Evolutionary conservation across 92 coral and sea anemone genomes (phyloP).

Genomic region (Desmophyllum pertusum): DNA sequence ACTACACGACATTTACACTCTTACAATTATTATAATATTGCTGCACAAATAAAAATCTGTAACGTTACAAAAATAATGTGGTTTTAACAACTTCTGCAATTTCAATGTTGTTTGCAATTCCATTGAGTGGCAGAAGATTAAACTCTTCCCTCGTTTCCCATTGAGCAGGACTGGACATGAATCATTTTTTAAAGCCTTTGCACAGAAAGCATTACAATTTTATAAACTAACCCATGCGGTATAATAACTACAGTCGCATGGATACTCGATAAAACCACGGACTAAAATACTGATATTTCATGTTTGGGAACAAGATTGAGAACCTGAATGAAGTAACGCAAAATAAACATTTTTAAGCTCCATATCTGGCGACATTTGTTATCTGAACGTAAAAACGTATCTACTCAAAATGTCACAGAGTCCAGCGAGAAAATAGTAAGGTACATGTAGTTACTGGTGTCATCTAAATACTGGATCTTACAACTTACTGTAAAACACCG

Average conservation of each 20-base stretch:
- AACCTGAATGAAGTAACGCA: background rate
- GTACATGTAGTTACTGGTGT: background rate
- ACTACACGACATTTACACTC: conserved; percentile 16
- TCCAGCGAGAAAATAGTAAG: background rate
- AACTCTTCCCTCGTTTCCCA: background rate
- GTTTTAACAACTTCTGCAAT: background rate
- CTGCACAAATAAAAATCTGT: conserved; percentile 32
- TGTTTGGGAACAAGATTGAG: background rate
- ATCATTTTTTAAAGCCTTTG: conserved; percentile 2
- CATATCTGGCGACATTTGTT: no score
- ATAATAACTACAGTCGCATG: background rate
- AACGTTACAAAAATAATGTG: conserved; percentile 36
- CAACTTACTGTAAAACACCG: background rate
- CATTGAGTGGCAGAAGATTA: conserved; percentile 1
- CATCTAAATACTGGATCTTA: background rate
- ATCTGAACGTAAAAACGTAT: background rate
- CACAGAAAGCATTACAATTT: background rate
- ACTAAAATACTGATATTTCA: no score
- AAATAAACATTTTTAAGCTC: no score
- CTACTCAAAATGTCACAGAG: background rate
- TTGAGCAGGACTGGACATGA: background rate
- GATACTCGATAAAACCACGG: background rate
- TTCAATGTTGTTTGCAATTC: background rate
- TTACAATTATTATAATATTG: no score
- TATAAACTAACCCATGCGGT: background rate